phyloP scores from a whole-genome alignment of 1,140 invertebrate genomes.

The Odontomachus brunneus region DNA sequence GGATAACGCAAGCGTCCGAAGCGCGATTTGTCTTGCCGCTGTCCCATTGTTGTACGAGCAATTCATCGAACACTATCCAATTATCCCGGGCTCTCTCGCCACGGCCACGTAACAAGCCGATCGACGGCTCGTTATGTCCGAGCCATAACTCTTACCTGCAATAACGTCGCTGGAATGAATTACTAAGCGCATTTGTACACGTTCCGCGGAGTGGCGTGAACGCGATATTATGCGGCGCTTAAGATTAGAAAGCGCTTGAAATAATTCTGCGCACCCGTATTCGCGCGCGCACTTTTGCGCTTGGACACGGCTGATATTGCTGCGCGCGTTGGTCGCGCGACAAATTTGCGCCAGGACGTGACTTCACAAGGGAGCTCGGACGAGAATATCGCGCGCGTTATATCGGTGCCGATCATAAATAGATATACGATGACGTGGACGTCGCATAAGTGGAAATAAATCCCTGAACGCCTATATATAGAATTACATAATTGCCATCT shows the following conservation, averaged over 20 bases:
- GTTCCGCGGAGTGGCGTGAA: constrained; percentile 45
- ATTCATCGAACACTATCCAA: constrained; percentile 70
- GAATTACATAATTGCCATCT: neutral
- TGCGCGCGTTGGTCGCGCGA: constrained; percentile 15
- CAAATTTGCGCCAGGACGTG: constrained; percentile 14
- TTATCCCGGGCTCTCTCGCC: constrained; percentile 59
- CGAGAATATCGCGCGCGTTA: constrained; percentile 20
- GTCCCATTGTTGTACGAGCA: constrained; percentile 67
- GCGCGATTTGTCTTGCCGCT: constrained; percentile 57
- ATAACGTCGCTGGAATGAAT: constrained; percentile 69
- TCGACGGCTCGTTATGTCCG: constrained; percentile 67
- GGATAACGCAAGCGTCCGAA: constrained; percentile 46
- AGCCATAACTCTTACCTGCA: constrained; percentile 68
- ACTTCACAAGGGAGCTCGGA: constrained; percentile 5
- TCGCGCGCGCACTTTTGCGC: constrained; percentile 14
- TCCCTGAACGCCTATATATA: constrained; percentile 29
- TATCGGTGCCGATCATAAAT: neutral
- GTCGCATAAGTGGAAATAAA: constrained; percentile 20
- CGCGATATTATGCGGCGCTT: constrained; percentile 63
- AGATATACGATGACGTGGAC: constrained; percentile 9
- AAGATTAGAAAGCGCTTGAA: constrained; percentile 64
- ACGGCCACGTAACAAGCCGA: constrained; percentile 68
- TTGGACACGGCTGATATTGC: constrained; percentile 11
- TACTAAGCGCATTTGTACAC: constrained; percentile 52
- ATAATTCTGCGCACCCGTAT: constrained; percentile 41